Evolutionary conservation across 2,113 vertebrate species (phyloP), one percentile per base, ranked within the genome.

Genomic region (Telmatochromis sp.): DNA sequence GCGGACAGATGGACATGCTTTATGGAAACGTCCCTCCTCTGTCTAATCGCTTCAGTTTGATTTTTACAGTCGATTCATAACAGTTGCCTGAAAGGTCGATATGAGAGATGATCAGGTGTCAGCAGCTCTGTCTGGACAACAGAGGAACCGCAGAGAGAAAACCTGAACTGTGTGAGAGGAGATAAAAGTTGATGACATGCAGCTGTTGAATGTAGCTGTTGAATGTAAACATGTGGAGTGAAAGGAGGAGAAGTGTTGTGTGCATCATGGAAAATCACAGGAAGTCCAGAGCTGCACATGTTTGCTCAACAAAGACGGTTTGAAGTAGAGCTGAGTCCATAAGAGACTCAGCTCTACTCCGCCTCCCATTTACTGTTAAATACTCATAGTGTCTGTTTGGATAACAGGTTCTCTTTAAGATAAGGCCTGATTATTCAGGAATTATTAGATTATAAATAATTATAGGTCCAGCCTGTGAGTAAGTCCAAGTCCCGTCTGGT

Each of bases 401-500:
- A 17, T 26, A 23, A 26, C 37, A 3, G 40, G 21, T 26, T 1
- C 0, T 45, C 13, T 73, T 45, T 45, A 6, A 7, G 21, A 73
- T 2, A 0, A 15, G 12, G 0, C 21, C 40, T 73, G 37, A 73
- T 6, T 15, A 23, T 26, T 45, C 13, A 45, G 8, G 37, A 73
- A 7, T 26, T 73, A 63, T 63, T 63, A 12, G 0, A n/a, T 19
- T 35, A 63, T 19, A 0, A 63, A 28, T 19, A 0, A 33, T 15
- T 0, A 9, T 19, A 2, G 1, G 2, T 71, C 65, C 37, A 73
- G 8, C 68, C 21, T 17, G 21, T 1, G 23, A 42, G 53, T 4
- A 3, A 21, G 35, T 28, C 6, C 0, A 13, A 6, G 0, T 19
- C 21, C 5, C 26, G 19, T 35, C 15, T 0, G 0, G 15, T 63